Conservation (phyloP, 2,113 vertebrate species). For the Podarcis cretensis region DNA sequence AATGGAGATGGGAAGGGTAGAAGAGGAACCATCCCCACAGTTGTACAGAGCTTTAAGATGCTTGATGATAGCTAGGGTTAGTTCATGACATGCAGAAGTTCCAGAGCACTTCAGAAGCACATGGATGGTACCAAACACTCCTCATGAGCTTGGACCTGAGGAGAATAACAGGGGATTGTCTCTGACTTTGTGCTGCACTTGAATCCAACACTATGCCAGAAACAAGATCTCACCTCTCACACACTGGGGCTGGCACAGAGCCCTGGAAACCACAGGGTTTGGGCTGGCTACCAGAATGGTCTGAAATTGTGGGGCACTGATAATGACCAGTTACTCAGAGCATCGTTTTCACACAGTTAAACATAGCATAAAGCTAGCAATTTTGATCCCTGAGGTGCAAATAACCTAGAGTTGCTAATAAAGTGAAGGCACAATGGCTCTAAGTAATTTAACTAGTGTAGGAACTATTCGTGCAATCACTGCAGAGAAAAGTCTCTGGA, state of each 20-base stretch:
- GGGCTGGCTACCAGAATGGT: not conserved
- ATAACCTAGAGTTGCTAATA: slow-evolving; percentile 1
- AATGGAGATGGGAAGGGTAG: too few relatives aligned
- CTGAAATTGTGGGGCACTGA: not conserved
- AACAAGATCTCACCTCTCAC: not conserved
- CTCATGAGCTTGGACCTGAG: not conserved
- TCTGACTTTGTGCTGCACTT: not conserved
- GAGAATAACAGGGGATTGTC: not conserved
- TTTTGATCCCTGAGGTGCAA: slow-evolving; percentile 4
- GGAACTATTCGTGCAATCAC: slow-evolving; percentile 6
- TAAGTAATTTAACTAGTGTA: not conserved
- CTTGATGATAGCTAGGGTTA: not conserved
- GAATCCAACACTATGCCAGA: not conserved
- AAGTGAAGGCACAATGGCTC: not conserved
- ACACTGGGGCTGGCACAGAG: not conserved
- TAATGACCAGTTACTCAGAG: not conserved
- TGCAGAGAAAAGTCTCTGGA: slow-evolving; percentile 1
- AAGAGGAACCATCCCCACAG: not conserved
- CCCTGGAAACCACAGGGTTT: not conserved
- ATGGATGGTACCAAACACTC: not conserved
- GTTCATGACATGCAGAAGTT: not conserved
- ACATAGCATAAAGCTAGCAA: not conserved
- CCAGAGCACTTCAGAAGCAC: not conserved
- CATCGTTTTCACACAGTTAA: not conserved
- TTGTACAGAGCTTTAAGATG: not conserved